Percentiles rank a stretch among this genome's conserved stretches.
These are phyloP conservation scores for Torymus texanus DNA, from an alignment of 2,888 invertebrate species.

Conservation along the genomic window DNA sequence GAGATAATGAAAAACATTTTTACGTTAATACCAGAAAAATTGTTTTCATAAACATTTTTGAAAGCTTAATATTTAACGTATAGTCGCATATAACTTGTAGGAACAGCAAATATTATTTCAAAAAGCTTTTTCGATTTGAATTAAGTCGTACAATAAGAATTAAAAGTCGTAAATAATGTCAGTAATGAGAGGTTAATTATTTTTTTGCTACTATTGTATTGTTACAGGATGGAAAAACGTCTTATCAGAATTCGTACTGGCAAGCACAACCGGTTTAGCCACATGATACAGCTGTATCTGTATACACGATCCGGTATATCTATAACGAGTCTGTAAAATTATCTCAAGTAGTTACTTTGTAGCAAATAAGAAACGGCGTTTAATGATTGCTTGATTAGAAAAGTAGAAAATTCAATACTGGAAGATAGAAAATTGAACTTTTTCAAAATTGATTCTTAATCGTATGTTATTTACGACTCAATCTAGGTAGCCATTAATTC, in stretches of 20 bases:
- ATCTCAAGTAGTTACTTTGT: constrained; percentile 38
- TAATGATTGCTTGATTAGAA: constrained; percentile 44
- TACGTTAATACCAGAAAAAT: too few species aligned
- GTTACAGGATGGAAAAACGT: constrained; percentile 11
- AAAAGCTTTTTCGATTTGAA: neutral
- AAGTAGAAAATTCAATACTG: constrained; percentile 15
- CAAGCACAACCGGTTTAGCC: constrained; percentile 43
- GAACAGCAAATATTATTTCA: neutral
- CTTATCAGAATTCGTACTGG: constrained; percentile 45
- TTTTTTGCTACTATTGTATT: constrained; percentile 26
- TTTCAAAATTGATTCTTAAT: constrained; percentile 46
- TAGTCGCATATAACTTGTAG: too few species aligned
- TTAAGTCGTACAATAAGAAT: neutral
- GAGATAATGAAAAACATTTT: too few species aligned
- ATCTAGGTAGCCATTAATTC: neutral
- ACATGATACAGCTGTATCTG: constrained; percentile 22
- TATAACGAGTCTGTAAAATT: constrained; percentile 49
- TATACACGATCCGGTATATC: constrained; percentile 32
- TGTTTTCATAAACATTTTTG: too few species aligned
- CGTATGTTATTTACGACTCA: constrained; percentile 28
- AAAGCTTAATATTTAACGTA: too few species aligned
- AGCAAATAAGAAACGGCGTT: constrained; percentile 33
- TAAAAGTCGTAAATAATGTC: constrained; percentile 16
- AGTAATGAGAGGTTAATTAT: constrained; percentile 38
- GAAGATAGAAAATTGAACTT: constrained; percentile 19